Conservation (phyloP, 2,797 vertebrate genomes). For the Cossypha heuglini region DNA sequence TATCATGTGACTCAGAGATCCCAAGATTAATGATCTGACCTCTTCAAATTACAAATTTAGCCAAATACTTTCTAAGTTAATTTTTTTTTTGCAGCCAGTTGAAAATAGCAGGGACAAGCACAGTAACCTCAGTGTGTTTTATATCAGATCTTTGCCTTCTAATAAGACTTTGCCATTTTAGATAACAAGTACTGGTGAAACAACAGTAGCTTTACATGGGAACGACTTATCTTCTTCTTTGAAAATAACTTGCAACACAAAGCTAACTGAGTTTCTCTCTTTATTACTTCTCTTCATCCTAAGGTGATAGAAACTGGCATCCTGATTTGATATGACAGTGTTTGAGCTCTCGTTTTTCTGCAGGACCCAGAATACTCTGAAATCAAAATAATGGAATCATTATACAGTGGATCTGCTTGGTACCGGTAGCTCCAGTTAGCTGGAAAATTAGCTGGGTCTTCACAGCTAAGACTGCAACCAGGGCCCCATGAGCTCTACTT, state of each 20-base stretch:
- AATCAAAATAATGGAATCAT: background rate
- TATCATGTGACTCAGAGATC: background rate
- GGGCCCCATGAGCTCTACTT: fast-evolving
- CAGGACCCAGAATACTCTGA: background rate
- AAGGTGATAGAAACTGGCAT: background rate
- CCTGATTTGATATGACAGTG: background rate
- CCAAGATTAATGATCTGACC: background rate
- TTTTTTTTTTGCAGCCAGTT: background rate
- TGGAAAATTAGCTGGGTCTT: background rate
- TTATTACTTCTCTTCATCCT: background rate
- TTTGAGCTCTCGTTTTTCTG: background rate
- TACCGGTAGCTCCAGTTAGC: background rate
- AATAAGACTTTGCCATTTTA: background rate
- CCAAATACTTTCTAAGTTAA: background rate
- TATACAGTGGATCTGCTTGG: background rate
- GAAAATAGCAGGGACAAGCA: background rate
- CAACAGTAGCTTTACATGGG: background rate
- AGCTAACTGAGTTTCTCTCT: background rate
- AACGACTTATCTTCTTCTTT: background rate
- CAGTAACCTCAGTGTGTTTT: background rate
- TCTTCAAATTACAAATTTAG: background rate
- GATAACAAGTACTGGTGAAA: background rate
- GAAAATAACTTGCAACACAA: background rate
- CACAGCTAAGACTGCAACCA: background rate
- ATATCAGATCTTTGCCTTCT: background rate